Percentiles rank a stretch among this genome's conserved stretches.
Evolutionary conservation across 1,140 invertebrate species (phyloP).

Genomic region (Archegozetes longisetosus): DNA sequence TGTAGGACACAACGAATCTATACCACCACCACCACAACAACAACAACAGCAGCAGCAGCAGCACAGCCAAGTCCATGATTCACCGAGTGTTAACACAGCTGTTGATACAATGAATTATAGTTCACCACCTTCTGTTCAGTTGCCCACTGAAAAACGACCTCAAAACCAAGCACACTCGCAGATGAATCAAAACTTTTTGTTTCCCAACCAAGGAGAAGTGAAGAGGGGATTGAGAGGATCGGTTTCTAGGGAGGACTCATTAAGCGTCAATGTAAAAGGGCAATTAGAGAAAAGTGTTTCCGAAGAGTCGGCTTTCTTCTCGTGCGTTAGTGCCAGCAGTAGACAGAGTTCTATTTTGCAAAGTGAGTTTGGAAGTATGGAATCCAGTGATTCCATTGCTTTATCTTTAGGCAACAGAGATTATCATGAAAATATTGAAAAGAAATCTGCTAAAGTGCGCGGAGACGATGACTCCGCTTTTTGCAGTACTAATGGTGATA

Average conservation of each 20-base stretch:
- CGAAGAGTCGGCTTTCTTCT: conserved; percentile 25
- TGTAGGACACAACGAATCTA: background rate
- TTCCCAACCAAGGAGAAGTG: background rate
- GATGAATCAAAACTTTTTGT: background rate
- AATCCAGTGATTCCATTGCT: conserved; percentile 19
- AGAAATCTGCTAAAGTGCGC: background rate
- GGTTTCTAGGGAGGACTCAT: background rate
- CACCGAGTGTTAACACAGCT: background rate
- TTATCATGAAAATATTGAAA: background rate
- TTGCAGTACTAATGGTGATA: conserved; percentile 4
- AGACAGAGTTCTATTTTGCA: conserved; percentile 21
- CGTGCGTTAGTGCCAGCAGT: conserved; percentile 21
- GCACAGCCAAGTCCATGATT: background rate
- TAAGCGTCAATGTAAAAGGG: background rate
- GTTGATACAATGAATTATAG: background rate
- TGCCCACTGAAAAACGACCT: background rate
- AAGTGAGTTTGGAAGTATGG: conserved; percentile 19
- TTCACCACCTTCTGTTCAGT: too few species aligned
- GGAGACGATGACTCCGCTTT: conserved; percentile 2
- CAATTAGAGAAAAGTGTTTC: conserved; percentile 20
- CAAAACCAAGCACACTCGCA: background rate
- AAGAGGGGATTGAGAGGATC: background rate
- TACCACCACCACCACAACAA: too few species aligned
- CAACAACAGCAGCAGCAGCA: too few species aligned
- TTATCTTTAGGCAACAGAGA: background rate